Conservation (phyloP, 1,140 invertebrate species). For the Polypedilum vanderplanki region DNA sequence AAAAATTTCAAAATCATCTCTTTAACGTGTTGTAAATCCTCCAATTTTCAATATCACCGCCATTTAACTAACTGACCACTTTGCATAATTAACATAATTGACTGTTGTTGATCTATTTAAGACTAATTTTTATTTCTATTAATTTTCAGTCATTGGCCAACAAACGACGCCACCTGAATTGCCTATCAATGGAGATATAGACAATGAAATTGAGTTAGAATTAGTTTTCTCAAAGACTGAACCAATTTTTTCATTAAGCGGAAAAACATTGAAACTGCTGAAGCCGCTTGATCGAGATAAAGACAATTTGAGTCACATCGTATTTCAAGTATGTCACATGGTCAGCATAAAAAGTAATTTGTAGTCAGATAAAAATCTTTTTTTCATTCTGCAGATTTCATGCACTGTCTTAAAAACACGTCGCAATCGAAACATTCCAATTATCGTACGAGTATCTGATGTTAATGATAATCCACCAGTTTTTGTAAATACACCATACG, state of each 20-base stretch:
- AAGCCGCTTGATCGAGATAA: constrained; percentile 77
- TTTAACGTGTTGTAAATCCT: too few species aligned
- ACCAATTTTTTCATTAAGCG: constrained; percentile 68
- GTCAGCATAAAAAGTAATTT: not conserved
- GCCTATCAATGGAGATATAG: constrained; percentile 73
- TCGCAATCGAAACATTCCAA: constrained; percentile 71
- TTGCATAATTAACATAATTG: too few species aligned
- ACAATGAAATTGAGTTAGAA: constrained; percentile 68
- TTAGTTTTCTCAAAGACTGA: constrained; percentile 69
- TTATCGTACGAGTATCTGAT: constrained; percentile 83
- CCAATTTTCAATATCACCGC: too few species aligned
- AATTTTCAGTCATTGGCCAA: constrained; percentile 68
- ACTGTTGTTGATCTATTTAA: too few species aligned
- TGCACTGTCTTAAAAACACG: constrained; percentile 68
- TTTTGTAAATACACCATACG: constrained; percentile 73
- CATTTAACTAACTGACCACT: too few species aligned
- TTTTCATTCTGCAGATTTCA: constrained; percentile 56
- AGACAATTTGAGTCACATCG: constrained; percentile 76
- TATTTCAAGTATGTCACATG: constrained; percentile 64
- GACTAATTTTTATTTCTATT: too few species aligned
- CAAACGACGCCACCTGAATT: constrained; percentile 67
- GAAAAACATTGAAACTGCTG: constrained; percentile 71
- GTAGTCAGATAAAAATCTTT: constrained; percentile 7
- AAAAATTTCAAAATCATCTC: too few species aligned
- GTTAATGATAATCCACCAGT: constrained; percentile 81